Evolutionary conservation across 2,888 invertebrate genomes (phyloP), one percentile per base, ranked within the genome.

Genomic region (Venusia cambrica): DNA sequence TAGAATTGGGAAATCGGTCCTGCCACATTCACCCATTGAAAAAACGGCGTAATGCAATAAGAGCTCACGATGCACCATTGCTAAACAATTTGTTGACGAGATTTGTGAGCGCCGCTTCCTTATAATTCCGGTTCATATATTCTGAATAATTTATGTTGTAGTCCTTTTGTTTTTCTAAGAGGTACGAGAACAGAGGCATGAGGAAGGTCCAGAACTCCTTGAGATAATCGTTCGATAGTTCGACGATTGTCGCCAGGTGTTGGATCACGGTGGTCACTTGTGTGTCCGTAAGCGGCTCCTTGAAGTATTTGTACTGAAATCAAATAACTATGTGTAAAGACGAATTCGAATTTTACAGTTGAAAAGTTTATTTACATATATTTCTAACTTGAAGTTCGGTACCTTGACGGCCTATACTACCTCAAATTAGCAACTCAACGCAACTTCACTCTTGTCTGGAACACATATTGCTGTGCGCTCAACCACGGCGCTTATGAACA

Each of bases 261-360:
- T 56, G 54, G 7, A 73, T 35, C 1, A 67, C 62, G 2, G 34
- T 44, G 15, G 51, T 30, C 3, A 80, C 67, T 55, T 76, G 70
- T 10, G 29, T 45, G 22, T 74, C 61, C 4, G 57, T 54, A 2
- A 80, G 31, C 0, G 76, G 73, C 34, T 69, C 70, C 26, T 56
- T 62, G 16, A 84, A 51, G 50, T 63, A 79, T 55, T 79, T 74
- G 41, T 72, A 75, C 85, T 87, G 75, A 31, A 80, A 81, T 4
- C 12, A 11, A 21, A n/a, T 17, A 8, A 37, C 10, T 33, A 35
- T 33, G 28, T 6, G 4, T 22, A 12, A n/a, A 28, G 8, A 19
- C 14, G 10, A 13, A 1, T 12, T 3, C 7, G 10, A 16, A n/a
- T n/a, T n/a, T n/a, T n/a, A n/a, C n/a, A n/a, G n/a, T n/a, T n/a